Evolutionary conservation across 2,113 vertebrate genomes (phyloP).

Genomic region (Orycteropus afer): DNA sequence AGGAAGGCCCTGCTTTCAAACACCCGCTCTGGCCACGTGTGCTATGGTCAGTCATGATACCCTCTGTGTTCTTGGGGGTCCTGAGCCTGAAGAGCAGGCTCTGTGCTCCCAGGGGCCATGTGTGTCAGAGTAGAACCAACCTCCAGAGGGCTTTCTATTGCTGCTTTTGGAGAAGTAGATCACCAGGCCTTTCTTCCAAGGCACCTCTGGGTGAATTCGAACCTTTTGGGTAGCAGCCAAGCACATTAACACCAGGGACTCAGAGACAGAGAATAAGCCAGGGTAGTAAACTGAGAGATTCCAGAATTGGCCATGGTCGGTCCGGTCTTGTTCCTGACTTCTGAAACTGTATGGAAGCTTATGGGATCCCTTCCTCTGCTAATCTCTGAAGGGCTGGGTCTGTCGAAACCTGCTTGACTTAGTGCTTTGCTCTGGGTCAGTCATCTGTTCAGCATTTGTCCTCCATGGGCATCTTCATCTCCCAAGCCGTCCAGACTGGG

Average conservation of each 20-base stretch:
- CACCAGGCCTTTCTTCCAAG: background rate
- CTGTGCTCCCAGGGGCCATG: background rate
- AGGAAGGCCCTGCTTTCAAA: background rate
- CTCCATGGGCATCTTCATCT: background rate
- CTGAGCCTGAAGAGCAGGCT: background rate
- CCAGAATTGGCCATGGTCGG: background rate
- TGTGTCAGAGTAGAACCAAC: background rate
- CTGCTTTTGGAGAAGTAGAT: background rate
- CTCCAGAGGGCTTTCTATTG: background rate
- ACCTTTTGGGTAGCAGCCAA: background rate
- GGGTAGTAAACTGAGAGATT: background rate
- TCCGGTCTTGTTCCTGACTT: background rate
- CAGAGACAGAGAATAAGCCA: background rate
- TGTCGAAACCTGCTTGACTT: background rate
- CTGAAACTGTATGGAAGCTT: background rate
- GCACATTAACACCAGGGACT: background rate
- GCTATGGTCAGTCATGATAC: background rate
- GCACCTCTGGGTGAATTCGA: background rate
- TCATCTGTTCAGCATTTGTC: background rate
- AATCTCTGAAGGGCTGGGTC: background rate
- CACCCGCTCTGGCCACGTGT: background rate
- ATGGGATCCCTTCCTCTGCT: background rate
- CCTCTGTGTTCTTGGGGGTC: background rate
- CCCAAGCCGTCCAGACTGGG: background rate
- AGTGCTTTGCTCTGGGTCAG: background rate